phyloP scores from a whole-genome alignment of 1,140 invertebrate genomes.

The Goniozus legneri region DNA sequence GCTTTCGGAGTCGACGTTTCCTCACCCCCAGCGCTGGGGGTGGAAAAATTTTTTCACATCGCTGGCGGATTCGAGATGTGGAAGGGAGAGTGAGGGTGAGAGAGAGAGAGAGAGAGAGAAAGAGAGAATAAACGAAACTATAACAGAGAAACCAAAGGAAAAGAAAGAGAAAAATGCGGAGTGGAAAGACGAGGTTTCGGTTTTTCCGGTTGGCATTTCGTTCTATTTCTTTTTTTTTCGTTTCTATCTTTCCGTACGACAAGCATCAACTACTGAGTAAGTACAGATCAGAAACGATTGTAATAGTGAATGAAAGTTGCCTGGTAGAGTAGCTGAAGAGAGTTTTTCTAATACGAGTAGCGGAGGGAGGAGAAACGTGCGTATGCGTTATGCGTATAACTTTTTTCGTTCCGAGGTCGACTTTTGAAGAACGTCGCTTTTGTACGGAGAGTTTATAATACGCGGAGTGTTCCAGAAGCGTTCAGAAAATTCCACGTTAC shows the following conservation, averaged over 20 bases:
- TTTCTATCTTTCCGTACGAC: too few species aligned
- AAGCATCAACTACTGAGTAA: conserved; percentile 29
- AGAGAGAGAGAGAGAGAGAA: neutral
- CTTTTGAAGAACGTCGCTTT: too few species aligned
- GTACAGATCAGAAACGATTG: conserved; percentile 32
- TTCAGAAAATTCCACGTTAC: too few species aligned
- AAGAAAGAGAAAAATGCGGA: neutral
- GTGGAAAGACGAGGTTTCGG: too few species aligned
- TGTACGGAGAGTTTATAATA: too few species aligned
- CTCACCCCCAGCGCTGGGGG: too few species aligned
- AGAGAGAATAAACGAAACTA: neutral
- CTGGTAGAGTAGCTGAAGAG: conserved; percentile 36
- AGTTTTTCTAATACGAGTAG: conserved; percentile 3
- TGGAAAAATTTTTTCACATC: neutral
- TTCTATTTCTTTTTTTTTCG: too few species aligned
- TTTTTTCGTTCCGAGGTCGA: too few species aligned
- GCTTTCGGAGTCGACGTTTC: neutral
- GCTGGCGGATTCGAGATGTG: neutral
- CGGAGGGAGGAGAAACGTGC: too few species aligned
- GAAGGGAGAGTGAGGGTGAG: neutral
- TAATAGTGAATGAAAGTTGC: conserved; percentile 40
- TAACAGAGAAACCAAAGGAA: neutral
- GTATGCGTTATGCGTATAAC: too few species aligned
- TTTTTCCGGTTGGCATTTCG: too few species aligned
- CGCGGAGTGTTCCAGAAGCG: too few species aligned